These are phyloP conservation scores for Halocynthia aurantium DNA, from an alignment of 23 tunicate genomes.

Conservation along the genomic window DNA sequence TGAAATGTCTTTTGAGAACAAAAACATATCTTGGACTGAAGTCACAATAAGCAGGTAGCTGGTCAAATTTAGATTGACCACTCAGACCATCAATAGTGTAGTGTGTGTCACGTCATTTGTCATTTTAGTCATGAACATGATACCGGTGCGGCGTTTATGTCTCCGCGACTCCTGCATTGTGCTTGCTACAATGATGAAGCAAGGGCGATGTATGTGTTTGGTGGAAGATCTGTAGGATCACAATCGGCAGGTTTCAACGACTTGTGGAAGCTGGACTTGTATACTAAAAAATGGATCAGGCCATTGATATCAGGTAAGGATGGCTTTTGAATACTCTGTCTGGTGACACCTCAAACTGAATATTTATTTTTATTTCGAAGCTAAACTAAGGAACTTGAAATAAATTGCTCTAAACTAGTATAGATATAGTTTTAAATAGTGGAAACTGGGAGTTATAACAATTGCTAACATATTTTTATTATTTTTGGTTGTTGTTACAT, in stretches of 20 bases:
- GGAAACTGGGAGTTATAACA: too few relatives aligned
- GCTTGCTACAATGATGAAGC: conserved; percentile 62
- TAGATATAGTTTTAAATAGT: too few relatives aligned
- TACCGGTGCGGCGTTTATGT: conserved; percentile 6
- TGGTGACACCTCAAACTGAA: too few relatives aligned
- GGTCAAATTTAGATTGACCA: not conserved
- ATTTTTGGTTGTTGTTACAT: too few relatives aligned
- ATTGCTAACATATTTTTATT: too few relatives aligned
- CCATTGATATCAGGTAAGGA: conserved; percentile 15
- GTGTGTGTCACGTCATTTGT: not conserved
- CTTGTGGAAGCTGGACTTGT: conserved; percentile 48
- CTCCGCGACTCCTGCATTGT: conserved; percentile 13
- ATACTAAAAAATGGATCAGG: conserved; percentile 46
- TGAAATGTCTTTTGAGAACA: not conserved
- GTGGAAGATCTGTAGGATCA: conserved; percentile 46
- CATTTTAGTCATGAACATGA: not conserved
- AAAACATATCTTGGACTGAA: not conserved
- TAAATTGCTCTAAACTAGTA: too few relatives aligned
- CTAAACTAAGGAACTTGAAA: too few relatives aligned
- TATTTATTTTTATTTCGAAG: too few relatives aligned
- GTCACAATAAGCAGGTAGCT: not conserved
- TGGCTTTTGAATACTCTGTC: too few relatives aligned
- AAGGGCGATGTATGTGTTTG: conserved; percentile 62
- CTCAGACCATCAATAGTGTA: not conserved
- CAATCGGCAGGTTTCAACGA: conserved; percentile 65